Percentiles rank a stretch among this genome's conserved stretches.
Evolutionary conservation across 2,113 vertebrate species (phyloP).

Genomic region (Oxygymnocypris stewartii): DNA sequence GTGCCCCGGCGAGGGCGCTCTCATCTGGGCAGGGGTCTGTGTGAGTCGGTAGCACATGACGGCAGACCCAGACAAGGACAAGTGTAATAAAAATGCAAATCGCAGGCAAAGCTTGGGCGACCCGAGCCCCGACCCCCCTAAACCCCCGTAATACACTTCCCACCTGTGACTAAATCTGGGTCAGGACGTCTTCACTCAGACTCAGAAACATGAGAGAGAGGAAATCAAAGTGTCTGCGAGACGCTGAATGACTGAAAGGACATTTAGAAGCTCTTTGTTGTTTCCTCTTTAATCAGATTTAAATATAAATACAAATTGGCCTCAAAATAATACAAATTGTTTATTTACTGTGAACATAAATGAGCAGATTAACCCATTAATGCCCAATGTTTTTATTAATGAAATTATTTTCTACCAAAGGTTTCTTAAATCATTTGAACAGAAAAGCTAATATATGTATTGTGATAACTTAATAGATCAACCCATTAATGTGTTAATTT

Average conservation of each 20-base stretch:
- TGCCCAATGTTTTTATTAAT: background rate
- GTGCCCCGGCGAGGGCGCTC: conserved; percentile 51
- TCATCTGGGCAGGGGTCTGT: conserved; percentile 68
- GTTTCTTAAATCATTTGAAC: background rate
- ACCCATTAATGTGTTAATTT: background rate
- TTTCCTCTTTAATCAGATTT: conserved; percentile 30
- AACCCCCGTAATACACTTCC: conserved; percentile 72
- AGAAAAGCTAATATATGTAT: background rate
- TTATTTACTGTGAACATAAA: background rate
- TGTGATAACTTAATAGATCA: background rate
- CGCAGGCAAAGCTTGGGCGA: conserved; percentile 65
- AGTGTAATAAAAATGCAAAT: conserved; percentile 85
- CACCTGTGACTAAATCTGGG: conserved; percentile 67
- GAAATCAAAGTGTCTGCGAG: conserved; percentile 17
- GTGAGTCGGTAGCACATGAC: conserved; percentile 75
- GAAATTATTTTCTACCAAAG: background rate
- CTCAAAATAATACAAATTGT: background rate
- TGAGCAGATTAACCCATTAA: background rate
- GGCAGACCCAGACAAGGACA: conserved; percentile 72
- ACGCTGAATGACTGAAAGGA: conserved; percentile 7
- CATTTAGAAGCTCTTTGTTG: conserved; percentile 37
- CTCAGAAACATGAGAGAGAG: conserved; percentile 41
- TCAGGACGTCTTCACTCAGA: conserved; percentile 64
- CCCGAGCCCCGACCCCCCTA: conserved; percentile 71
- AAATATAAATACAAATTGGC: conserved; percentile 1